phyloP scores from a whole-genome alignment of 2,113 vertebrate species.

The Dicentrarchus labrax region DNA sequence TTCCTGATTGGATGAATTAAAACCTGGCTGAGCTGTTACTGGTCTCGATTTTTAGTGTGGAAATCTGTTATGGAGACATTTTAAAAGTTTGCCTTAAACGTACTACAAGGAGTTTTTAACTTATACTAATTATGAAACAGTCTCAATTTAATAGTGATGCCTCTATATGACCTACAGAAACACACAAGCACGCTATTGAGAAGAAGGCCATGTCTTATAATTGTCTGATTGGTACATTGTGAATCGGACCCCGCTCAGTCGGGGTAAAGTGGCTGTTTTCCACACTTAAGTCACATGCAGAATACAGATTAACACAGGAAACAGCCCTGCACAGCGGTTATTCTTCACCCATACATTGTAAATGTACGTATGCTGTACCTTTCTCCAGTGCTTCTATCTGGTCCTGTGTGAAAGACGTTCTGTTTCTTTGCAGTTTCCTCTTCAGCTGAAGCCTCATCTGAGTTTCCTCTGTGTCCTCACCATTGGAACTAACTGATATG shows the following conservation, averaged over 20 bases:
- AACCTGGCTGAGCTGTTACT: not conserved
- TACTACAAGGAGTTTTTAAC: no score
- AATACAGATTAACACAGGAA: not conserved
- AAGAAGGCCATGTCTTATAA: not conserved
- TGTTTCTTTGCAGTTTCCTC: constrained; percentile 97
- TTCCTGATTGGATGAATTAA: not conserved
- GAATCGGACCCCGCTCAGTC: not conserved
- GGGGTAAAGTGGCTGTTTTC: not conserved
- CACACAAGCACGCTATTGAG: no score
- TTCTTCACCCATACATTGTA: no score
- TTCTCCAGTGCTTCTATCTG: constrained; percentile 99
- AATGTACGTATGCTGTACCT: constrained; percentile 81
- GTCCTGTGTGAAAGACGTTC: constrained; percentile 98
- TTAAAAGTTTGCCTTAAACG: not conserved
- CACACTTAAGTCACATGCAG: not conserved
- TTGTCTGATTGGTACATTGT: not conserved
- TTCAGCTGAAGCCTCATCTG: constrained; percentile 99
- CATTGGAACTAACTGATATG: constrained; percentile 93
- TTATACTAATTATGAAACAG: no score
- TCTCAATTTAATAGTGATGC: no score
- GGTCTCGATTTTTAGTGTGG: not conserved
- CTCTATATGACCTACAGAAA: no score
- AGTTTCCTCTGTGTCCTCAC: constrained; percentile 96
- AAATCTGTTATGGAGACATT: not conserved
- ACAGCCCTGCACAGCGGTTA: not conserved